Evolutionary conservation across 35 echinoderm and acorn worm species (phyloP), one percentile per base, ranked within the genome.

Genomic region (Strongylocentrotus purpuratus): DNA sequence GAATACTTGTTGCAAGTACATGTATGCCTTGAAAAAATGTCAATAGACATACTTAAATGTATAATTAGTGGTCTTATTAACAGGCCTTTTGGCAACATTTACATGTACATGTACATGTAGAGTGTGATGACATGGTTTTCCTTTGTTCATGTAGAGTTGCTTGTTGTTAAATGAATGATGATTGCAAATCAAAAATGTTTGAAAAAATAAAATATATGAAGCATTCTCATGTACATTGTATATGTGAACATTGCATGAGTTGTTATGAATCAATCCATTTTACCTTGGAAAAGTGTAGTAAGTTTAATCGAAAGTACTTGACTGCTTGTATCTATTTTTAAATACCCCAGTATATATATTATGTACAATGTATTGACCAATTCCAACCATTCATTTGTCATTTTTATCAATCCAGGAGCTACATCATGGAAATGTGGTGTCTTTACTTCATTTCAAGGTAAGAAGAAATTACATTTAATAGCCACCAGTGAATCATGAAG

Each of bases 351-450:
- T n/a, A n/a, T n/a, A n/a, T n/a, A n/a, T n/a, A 9, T 10, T 50
- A 50, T 50, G 48, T 13, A 50, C 48, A 50, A 50, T 12, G 50
- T 55, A 55, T 13, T 15, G 11, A 55, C 7, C 50, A 55, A 14
- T 13, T 55, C 50, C 50, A 11, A 55, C 50, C 50, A 55, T 55
- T 78, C 1, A 59, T 59, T 11, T 59, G 48, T 59, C 11, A 14
- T 10, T 59, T 78, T 78, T 78, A 7, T n/a, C 48, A 55, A 93
- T 95, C 35, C 96, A 99, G 98, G 97, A 99, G 86, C 95, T 99
- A 45, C 95, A 96, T 86, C 98, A 99, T 96, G 97, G 97, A 90
- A 99, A 99, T 96, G 98, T 99, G 52, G 98, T 99, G 31, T 96
- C 98, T 50, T 61, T 99, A 31, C 92, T 96, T 46, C 96, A 99